A percentile compares a stretch with the other conserved stretches of the same genome.
Conservation (phyloP, 2,888 invertebrate species). For the Fissipunctia ypsillon region DNA sequence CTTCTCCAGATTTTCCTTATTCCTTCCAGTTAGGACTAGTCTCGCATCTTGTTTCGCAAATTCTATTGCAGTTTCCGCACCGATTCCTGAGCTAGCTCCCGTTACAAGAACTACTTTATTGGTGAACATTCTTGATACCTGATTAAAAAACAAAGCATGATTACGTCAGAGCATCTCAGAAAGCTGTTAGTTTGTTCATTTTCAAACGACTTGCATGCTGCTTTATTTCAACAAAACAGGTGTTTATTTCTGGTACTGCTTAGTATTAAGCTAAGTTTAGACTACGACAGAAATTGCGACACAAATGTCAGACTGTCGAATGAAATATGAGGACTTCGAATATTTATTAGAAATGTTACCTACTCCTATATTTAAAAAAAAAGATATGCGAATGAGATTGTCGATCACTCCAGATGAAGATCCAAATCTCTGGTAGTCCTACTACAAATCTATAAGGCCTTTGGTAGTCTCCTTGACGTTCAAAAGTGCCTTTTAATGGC, state of each 20-base stretch:
- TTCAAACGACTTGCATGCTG: neutral
- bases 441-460: no score
- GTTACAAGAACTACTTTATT: conserved; percentile 90
- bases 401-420: no score
- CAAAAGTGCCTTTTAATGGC: no score
- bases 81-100: conserved; percentile 93
- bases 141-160: conserved; percentile 24
- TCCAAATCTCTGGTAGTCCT: no score
- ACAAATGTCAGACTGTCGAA: neutral
- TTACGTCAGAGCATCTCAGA: neutral
- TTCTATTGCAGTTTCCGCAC: conserved; percentile 91
- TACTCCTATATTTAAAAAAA: no score
- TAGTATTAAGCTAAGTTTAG: neutral
- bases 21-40: conserved; percentile 92
- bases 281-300: neutral
- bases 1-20: conserved; percentile 91
- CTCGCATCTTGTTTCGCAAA: conserved; percentile 91
- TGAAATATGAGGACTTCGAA: neutral
- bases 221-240: neutral
- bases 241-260: neutral
- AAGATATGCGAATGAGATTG: no score
- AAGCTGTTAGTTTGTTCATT: neutral
- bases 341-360: no score
- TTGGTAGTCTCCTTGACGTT: no score
- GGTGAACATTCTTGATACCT: conserved; percentile 77